Conservation (phyloP, 2,113 vertebrate genomes). For the Gallinago jamesoni region DNA sequence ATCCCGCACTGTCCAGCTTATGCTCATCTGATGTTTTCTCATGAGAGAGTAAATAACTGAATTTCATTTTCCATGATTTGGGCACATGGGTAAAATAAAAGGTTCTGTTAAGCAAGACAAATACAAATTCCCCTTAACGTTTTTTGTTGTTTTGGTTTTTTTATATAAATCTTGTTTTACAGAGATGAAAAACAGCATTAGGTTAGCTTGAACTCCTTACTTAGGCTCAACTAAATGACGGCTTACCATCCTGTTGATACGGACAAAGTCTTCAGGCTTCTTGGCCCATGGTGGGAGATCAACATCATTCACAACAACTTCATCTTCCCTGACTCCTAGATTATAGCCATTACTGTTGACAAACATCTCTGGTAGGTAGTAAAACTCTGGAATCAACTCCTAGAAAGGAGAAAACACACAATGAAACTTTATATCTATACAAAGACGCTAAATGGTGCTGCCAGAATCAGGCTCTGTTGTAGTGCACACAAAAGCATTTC, state of each 20-base stretch:
- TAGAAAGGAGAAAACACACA: conserved; percentile 57
- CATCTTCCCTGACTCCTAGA: conserved; percentile 89
- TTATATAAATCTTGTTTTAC: background rate
- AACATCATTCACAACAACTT: conserved; percentile 87
- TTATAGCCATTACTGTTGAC: conserved; percentile 95
- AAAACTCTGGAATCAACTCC: conserved; percentile 98
- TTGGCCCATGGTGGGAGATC: conserved; percentile 95
- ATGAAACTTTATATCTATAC: background rate
- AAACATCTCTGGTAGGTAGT: conserved; percentile 98
- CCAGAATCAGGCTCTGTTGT: background rate
- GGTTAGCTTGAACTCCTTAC: background rate
- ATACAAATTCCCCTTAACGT: background rate
- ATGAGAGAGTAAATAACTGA: background rate
- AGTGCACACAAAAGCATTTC: background rate
- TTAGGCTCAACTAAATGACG: background rate
- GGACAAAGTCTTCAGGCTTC: conserved; percentile 94
- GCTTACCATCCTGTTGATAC: conserved; percentile 97
- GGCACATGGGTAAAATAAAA: background rate
- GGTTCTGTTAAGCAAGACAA: background rate
- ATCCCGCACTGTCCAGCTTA: background rate
- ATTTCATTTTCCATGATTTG: background rate
- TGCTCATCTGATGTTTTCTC: background rate
- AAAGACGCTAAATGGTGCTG: background rate
- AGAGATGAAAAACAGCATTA: background rate
- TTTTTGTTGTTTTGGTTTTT: too few relatives aligned